Base-by-base conservation (phyloP, 1,140 invertebrate genomes). In the Drosophila athabasca region DNA sequence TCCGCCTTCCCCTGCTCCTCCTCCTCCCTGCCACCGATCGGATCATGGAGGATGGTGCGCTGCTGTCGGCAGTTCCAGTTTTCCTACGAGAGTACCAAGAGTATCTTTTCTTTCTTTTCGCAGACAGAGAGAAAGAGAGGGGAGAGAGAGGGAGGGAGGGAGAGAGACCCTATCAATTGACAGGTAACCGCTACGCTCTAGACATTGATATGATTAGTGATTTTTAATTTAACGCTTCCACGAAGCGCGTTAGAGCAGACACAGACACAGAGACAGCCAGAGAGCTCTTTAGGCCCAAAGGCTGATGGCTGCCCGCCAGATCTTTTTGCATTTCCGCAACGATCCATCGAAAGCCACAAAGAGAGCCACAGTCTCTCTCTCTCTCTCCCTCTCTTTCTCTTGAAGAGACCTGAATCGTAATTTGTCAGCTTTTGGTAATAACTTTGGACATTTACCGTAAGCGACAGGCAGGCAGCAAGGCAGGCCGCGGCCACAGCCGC, bases 371-470 rank as follows among this genome's bases (percentile, higher is more conserved):
- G 17, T 19, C 17, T 19, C 17, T 19, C 1, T 1, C 17, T 1
- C 17, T 19, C 17, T 0, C 17, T 19, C 17, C 1, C 17, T 19
- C 17, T 19, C 17, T 61, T 60, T 65, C 77, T 70, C 64, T 61
- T 31, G 31, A 67, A 68, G 13, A 64, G 52, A 45, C 54, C 62
- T 58, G 62, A 76, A 62, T 80, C 72, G 80, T 83, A 81, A 84
- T 84, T 84, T 81, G 81, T 87, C 81, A 84, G 81, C 82, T 84
- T 84, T 85, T 81, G 75, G 81, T 84, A 87, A 84, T 87, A 84
- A 87, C 82, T 84, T 87, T 76, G 77, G 82, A 87, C 72, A 87
- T 84, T 85, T 77, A 84, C 82, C 81, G 81, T 80, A 87, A 84
- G 73, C 70, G 67, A 72, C 58, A 77, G 75, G 35, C 35, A 35